phyloP scores from a whole-genome alignment of 1,140 invertebrate species.

The Callitettix versicolor region DNA sequence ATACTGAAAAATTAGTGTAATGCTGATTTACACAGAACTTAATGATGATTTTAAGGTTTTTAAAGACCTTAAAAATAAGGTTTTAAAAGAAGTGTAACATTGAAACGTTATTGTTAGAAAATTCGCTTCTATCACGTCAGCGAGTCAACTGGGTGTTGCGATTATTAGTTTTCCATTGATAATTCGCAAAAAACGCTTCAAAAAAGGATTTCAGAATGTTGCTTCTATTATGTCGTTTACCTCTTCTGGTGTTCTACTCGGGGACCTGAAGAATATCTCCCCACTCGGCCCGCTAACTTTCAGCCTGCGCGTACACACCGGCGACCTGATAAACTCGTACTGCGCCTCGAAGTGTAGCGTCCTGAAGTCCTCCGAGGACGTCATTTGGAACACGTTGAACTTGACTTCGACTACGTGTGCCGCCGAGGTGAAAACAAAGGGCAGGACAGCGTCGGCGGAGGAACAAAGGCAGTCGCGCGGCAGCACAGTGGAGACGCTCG shows the following conservation, averaged over 20 bases:
- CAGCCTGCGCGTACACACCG: conserved; percentile 51
- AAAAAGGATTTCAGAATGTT: not conserved
- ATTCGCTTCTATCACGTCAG: too few species aligned
- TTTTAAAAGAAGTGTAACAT: too few species aligned
- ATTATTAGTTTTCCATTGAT: too few species aligned
- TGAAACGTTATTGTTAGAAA: too few species aligned
- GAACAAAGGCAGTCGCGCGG: conserved; percentile 62
- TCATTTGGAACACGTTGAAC: conserved; percentile 71
- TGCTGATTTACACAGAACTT: too few species aligned
- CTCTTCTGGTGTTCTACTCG: conserved; percentile 47
- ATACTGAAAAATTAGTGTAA: too few species aligned
- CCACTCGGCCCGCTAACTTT: conserved; percentile 63
- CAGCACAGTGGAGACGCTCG: conserved; percentile 47
- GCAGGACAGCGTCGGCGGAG: conserved; percentile 39
- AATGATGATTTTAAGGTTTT: too few species aligned
- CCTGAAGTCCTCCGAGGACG: conserved; percentile 68
- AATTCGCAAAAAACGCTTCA: too few species aligned
- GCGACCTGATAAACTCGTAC: conserved; percentile 66
- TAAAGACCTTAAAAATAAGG: too few species aligned
- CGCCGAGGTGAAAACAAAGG: conserved; percentile 65
- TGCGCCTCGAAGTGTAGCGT: conserved; percentile 72
- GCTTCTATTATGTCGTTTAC: conserved; percentile 40
- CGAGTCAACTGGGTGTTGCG: too few species aligned
- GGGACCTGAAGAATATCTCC: conserved; percentile 51
- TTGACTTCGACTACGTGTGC: conserved; percentile 67